Conservation (phyloP, 2,113 vertebrate genomes). For the Oncorhynchus clarkii region DNA sequence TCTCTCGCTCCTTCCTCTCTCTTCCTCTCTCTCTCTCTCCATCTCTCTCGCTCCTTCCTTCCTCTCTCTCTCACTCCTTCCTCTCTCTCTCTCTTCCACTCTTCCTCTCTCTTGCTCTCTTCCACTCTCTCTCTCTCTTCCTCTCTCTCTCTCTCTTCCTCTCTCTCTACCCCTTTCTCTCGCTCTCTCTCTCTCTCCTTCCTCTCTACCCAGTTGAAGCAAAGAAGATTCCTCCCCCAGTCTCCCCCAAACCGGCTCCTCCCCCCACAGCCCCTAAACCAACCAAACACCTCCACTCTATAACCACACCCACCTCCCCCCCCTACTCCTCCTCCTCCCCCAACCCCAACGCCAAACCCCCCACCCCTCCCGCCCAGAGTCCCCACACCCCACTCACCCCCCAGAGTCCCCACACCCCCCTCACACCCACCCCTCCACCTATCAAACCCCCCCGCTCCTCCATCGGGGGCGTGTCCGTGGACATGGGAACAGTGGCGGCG, state of each 20-base stretch:
- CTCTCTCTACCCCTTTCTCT: not conserved
- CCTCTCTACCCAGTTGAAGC: slow-evolving; percentile 75
- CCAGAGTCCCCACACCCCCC: slow-evolving; percentile 69
- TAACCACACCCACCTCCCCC: slow-evolving; percentile 68
- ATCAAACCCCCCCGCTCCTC: slow-evolving; percentile 91
- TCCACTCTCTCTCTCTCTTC: slow-evolving; percentile 11
- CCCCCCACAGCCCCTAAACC: slow-evolving; percentile 94
- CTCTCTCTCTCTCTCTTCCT: fast-evolving
- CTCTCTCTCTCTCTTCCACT: not conserved
- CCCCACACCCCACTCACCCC: slow-evolving; percentile 58
- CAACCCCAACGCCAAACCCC: slow-evolving; percentile 74
- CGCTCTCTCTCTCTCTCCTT: not conserved
- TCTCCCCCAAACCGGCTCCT: slow-evolving; percentile 88
- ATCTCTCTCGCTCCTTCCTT: fast-evolving
- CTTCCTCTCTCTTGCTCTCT: no score
- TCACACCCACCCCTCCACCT: slow-evolving; percentile 73
- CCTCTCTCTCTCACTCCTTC: fast-evolving
- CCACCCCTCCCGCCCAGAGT: slow-evolving; percentile 72
- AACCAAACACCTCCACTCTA: slow-evolving; percentile 81
- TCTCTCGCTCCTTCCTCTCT: no score
- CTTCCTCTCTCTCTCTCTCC: fast-evolving
- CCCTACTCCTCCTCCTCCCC: slow-evolving; percentile 65
- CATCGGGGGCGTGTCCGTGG: slow-evolving; percentile 81
- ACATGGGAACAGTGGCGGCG: slow-evolving; percentile 68
- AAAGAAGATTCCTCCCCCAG: slow-evolving; percentile 86